Evolutionary conservation across 2,113 vertebrate genomes (phyloP).

Genomic region (Macheiramphus alcinus): DNA sequence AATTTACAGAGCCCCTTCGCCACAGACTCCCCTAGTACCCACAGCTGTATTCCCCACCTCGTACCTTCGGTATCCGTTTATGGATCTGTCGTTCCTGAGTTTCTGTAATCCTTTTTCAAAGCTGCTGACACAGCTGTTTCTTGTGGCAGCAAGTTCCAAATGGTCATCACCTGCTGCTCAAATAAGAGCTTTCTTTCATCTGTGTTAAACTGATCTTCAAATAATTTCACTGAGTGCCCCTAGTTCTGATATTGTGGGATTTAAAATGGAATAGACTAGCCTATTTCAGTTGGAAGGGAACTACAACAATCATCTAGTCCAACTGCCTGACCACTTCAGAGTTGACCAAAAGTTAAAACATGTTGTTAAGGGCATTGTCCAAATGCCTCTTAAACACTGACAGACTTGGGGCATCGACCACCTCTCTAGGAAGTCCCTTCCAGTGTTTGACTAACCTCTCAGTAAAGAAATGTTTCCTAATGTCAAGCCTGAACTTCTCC

Average conservation of each 20-base stretch:
- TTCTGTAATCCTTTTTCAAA: background rate
- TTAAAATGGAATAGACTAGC: background rate
- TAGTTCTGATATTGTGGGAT: background rate
- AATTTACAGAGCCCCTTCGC: background rate
- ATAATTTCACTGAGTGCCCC: background rate
- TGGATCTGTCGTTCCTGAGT: rapidly evolving
- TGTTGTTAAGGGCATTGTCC: background rate
- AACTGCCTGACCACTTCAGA: background rate
- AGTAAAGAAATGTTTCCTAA: background rate
- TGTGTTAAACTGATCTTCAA: background rate
- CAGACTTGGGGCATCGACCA: background rate
- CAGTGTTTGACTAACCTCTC: background rate
- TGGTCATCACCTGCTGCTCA: background rate
- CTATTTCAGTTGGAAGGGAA: background rate
- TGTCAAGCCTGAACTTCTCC: background rate
- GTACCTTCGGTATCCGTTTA: background rate
- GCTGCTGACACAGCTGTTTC: background rate
- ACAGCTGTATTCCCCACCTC: background rate
- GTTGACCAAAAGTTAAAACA: background rate
- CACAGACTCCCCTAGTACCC: background rate
- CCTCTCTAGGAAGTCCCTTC: background rate
- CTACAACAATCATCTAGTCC: background rate
- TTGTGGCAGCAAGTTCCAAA: background rate
- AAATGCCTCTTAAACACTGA: background rate
- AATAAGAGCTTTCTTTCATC: background rate